These are phyloP conservation scores for Felis chaus DNA, from an alignment of 2,113 vertebrate genomes.

Conservation along the genomic window DNA sequence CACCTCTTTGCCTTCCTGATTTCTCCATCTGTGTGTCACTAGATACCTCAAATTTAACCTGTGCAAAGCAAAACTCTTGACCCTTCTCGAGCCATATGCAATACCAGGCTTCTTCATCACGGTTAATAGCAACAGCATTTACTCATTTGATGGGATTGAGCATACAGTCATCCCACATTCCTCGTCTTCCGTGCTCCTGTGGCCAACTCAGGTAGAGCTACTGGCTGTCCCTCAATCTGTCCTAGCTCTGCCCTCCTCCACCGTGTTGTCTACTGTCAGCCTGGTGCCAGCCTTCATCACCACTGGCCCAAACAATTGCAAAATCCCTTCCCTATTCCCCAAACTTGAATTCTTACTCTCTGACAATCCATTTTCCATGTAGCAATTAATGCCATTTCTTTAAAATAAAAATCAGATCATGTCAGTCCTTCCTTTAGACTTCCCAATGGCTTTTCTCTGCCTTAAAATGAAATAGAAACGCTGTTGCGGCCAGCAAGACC, in stretches of 20 bases:
- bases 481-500: not conserved
- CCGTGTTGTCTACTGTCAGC: not conserved
- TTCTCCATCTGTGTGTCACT: conserved; percentile 20
- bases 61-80: not conserved
- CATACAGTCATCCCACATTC: not conserved
- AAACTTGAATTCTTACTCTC: not conserved
- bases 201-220: not conserved
- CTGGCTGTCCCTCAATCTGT: not conserved
- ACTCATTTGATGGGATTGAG: not conserved
- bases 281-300: rapidly evolving
- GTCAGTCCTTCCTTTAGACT: not conserved
- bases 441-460: not conserved
- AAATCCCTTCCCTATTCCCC: not conserved
- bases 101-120: not conserved
- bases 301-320: not conserved
- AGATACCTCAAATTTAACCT: conserved; percentile 1
- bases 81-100: not conserved
- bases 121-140: not conserved
- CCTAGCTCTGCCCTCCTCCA: not conserved
- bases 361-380: not conserved
- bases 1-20: not conserved
- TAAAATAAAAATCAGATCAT: not conserved
- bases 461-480: not conserved
- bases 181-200: not conserved
- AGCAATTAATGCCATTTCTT: not conserved